Base-by-base conservation (phyloP, 2,113 vertebrate genomes). In the Trogon melanurus region DNA sequence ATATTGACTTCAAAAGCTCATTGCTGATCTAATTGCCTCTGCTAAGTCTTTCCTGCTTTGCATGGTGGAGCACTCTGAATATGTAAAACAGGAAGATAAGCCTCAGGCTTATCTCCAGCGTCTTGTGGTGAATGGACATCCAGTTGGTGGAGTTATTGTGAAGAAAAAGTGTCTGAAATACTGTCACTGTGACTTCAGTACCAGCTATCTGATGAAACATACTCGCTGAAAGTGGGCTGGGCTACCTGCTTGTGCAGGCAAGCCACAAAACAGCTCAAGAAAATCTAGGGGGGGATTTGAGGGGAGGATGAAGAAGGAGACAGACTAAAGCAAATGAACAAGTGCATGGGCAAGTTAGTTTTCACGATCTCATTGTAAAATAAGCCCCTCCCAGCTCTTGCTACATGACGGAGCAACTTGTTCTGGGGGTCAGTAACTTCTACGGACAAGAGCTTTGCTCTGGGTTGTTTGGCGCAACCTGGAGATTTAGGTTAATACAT, bases 171-270 rank as follows among this genome's bases (percentile, higher is more conserved):
- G 13, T 26, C 44, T 44, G 47, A 26, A 29, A 32, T 26, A 30
- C 8, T 69, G 36, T 45, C 84, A 26, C 10, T 64, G 26, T 6
- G 13, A 16, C 36, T 67, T 32, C 1, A 21, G 44, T 20, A 32
- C 7, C 45, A 70, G 41, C 34, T 70, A 21, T 38, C 70, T 8
- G 2, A 13, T 23, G 19, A 27, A 36, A 58, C n/a, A 32, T 54
- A 65, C 6, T 21, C 22, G 9, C 0, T 8, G 13, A 3, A n/a
- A 53, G 47, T 7, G n/a, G 26, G n/a, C 16, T 51, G 54, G 27
- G 34, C 21, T 41, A 44, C 17, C 44, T 61, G 41, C 27, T 69
- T 32, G 5, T 36, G 19, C 56, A 85, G 34, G n/a, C 23, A 22
- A n/a, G 54, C 56, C 89, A 81, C 51, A 48, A n/a, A 71, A 32